Percentiles rank a stretch among this genome's conserved stretches.
Evolutionary conservation across 2,888 invertebrate genomes (phyloP).

Genomic region (Lasioglossum villosulum): DNA sequence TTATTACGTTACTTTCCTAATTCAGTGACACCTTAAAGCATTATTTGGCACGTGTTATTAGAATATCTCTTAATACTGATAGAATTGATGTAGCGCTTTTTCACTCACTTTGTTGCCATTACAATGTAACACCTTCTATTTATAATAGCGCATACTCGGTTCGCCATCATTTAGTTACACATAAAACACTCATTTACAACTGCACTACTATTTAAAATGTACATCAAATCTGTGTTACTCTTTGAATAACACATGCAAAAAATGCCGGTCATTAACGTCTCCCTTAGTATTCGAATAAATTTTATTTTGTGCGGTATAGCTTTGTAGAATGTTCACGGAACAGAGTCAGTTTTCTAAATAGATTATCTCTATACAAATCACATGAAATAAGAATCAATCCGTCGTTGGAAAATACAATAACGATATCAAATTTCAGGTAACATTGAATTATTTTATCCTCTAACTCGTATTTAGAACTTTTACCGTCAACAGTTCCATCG

Average conservation of each 20-base stretch:
- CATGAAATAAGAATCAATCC: neutral
- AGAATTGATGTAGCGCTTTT: conserved; percentile 78
- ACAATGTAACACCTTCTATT: conserved; percentile 41
- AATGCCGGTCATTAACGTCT: conserved; percentile 39
- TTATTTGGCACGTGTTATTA: conserved; percentile 84
- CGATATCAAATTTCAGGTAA: conserved; percentile 17
- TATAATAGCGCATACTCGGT: conserved; percentile 44
- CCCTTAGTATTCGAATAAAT: conserved; percentile 53
- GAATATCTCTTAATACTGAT: conserved; percentile 80
- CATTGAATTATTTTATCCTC: conserved; percentile 14
- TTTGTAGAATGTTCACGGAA: conserved; percentile 45
- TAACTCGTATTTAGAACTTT: conserved; percentile 6
- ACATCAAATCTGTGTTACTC: conserved; percentile 54
- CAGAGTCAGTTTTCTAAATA: conserved; percentile 36
- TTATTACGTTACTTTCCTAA: conserved; percentile 50
- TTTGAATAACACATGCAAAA: conserved; percentile 48
- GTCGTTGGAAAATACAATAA: neutral
- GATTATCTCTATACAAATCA: neutral
- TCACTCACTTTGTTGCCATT: conserved; percentile 47
- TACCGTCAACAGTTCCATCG: neutral
- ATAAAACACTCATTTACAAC: conserved; percentile 81
- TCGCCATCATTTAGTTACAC: conserved; percentile 70
- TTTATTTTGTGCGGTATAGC: conserved; percentile 68
- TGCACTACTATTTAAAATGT: conserved; percentile 73
- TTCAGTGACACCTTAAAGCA: conserved; percentile 77